phyloP scores from a whole-genome alignment of 2,113 vertebrate genomes.

The Sinocyclocheilus rhinocerous region DNA sequence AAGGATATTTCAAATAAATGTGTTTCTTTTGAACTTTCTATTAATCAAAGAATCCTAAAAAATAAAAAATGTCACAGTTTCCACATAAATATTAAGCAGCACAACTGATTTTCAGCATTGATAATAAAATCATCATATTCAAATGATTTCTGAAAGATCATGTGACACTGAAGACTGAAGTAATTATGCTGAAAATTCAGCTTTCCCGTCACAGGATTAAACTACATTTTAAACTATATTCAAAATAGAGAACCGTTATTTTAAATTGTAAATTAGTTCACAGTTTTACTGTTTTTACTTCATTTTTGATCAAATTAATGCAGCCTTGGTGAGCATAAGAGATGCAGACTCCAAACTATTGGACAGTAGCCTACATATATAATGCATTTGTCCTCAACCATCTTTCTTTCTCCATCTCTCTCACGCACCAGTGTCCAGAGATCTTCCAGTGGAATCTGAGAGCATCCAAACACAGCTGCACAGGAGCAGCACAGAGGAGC shows the following conservation, averaged over 20 bases:
- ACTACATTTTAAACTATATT: neutral
- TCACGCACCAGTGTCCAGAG: constrained; percentile 72
- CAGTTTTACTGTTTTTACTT: neutral
- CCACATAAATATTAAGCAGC: neutral
- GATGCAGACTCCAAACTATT: neutral
- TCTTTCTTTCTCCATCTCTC: neutral
- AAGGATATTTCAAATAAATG: neutral
- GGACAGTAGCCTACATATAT: neutral
- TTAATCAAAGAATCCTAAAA: neutral
- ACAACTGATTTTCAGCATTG: neutral
- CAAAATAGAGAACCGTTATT: neutral
- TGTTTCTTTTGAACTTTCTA: neutral
- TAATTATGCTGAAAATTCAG: neutral
- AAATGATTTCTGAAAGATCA: neutral
- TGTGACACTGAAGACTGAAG: neutral
- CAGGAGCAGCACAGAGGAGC: constrained; percentile 78
- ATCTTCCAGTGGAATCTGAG: constrained; percentile 79
- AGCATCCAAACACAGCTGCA: constrained; percentile 88
- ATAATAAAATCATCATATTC: neutral
- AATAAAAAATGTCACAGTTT: neutral
- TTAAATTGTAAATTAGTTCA: neutral
- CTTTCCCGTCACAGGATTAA: neutral
- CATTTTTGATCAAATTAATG: neutral
- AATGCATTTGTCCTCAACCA: neutral
- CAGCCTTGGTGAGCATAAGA: neutral